phyloP scores from a whole-genome alignment of 2,113 vertebrate species.

The Corythaixoides concolor region DNA sequence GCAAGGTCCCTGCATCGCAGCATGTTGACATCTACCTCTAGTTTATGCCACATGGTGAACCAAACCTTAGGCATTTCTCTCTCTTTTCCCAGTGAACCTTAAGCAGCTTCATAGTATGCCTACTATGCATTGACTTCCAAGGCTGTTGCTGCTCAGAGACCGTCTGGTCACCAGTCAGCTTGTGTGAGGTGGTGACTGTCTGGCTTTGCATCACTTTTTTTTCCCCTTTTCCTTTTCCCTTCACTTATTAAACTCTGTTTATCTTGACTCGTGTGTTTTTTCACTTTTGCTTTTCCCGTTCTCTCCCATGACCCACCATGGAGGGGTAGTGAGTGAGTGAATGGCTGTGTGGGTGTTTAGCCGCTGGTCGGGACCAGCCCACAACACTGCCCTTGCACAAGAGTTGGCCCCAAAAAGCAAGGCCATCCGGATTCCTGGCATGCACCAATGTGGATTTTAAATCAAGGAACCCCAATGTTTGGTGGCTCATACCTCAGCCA shows the following conservation, averaged over 20 bases:
- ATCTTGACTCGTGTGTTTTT: background rate
- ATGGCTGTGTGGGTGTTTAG: background rate
- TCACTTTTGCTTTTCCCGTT: background rate
- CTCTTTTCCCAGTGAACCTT: background rate
- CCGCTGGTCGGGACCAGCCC: background rate
- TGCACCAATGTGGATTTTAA: background rate
- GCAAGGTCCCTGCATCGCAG: background rate
- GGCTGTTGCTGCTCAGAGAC: background rate
- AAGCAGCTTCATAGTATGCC: background rate
- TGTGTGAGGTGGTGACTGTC: background rate
- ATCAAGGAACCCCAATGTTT: background rate
- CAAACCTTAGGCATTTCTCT: background rate
- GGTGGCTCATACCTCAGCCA: background rate
- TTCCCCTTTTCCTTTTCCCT: background rate
- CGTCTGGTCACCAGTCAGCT: rapidly evolving
- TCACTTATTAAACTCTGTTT: background rate
- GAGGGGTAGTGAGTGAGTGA: background rate
- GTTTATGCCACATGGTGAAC: background rate
- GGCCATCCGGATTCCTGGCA: background rate
- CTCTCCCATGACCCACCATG: rapidly evolving
- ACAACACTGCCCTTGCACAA: background rate
- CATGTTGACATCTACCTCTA: background rate
- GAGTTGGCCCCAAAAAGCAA: background rate
- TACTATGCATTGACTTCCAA: background rate
- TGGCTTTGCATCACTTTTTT: background rate